Base-by-base conservation (phyloP, 2,888 invertebrate species). In the Arctia plantaginis region DNA sequence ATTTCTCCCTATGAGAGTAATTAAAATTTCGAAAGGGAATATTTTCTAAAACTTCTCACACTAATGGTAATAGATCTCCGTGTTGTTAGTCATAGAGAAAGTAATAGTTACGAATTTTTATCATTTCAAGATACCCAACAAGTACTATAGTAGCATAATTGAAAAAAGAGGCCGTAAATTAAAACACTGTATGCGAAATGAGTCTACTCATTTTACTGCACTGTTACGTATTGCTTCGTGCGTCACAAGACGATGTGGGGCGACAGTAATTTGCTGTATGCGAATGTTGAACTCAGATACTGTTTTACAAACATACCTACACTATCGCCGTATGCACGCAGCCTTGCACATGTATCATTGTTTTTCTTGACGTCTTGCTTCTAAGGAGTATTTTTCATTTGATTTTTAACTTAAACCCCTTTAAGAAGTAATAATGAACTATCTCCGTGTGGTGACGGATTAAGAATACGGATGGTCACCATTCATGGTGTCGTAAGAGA, bases 191-290 rank as follows among this genome's bases (percentile, higher is more conserved):
- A 35, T 59, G 35, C 27, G 18, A 59, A 69, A 39, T 69, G 27
- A 39, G 27, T 27, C 66, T 78, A 75, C 73, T 74, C 72, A 67
- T 72, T 27, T 65, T 27, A 47, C 64, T 59, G 41, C 44, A 59
- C 44, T 47, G 12, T 65, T 23, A 41, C n/a, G 69, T 62, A 69
- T 66, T 7, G 66, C 41, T 51, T 77, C 80, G 86, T 89, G 89
- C 90, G 90, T 89, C 90, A 90, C 83, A 74, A 81, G 82, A 76
- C 82, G 80, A 88, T 85, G 85, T 87, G 80, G 88, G 86, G 72
- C 88, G 86, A 85, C 77, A 88, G 86, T 88, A 90, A 88, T 85
- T 88, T 86, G 85, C 80, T 80, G 74, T 83, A 75, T 81, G 85
- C 86, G 90, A 86, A 71, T 89, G 83, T 89, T 90, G 90, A 90